Evolutionary conservation across 2,113 vertebrate species (phyloP).

Genomic region (Pardalotus punctatus): DNA sequence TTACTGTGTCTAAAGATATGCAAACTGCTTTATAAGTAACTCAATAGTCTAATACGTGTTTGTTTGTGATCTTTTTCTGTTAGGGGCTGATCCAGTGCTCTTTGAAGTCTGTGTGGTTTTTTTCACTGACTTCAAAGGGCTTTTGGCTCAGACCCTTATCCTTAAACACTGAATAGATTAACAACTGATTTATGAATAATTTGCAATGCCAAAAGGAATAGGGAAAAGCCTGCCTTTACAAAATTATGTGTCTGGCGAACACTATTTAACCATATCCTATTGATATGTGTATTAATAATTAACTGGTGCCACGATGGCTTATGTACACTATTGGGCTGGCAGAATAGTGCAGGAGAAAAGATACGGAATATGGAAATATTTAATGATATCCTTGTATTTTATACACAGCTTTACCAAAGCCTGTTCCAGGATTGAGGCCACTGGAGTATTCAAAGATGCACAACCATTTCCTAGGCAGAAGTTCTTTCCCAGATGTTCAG

Average conservation of each 20-base stretch:
- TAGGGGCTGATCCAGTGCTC: background rate
- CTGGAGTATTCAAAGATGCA: slow-evolving; percentile 71
- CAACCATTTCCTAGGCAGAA: slow-evolving; percentile 65
- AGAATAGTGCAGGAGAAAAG: background rate
- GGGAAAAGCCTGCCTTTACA: background rate
- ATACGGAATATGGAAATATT: slow-evolving; percentile 49
- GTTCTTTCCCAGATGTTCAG: slow-evolving; percentile 77
- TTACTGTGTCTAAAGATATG: slow-evolving; percentile 41
- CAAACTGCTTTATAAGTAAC: background rate
- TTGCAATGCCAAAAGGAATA: background rate
- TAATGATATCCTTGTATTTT: slow-evolving; percentile 61
- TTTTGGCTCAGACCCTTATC: slow-evolving; percentile 38
- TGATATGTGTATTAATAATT: slow-evolving; percentile 20
- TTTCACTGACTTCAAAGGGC: slow-evolving; percentile 29
- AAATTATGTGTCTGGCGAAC: background rate
- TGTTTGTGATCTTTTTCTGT: slow-evolving; percentile 37
- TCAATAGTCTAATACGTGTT: background rate
- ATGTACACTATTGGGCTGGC: background rate
- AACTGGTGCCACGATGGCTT: background rate
- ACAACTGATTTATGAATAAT: slow-evolving; percentile 30
- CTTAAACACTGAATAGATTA: slow-evolving; percentile 57
- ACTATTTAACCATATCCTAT: background rate
- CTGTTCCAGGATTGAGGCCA: slow-evolving; percentile 55
- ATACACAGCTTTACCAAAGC: slow-evolving; percentile 40
- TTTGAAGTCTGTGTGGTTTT: slow-evolving; percentile 9